Evolutionary conservation across 2,113 vertebrate species (phyloP).

Genomic region (Rhipidura dahli): DNA sequence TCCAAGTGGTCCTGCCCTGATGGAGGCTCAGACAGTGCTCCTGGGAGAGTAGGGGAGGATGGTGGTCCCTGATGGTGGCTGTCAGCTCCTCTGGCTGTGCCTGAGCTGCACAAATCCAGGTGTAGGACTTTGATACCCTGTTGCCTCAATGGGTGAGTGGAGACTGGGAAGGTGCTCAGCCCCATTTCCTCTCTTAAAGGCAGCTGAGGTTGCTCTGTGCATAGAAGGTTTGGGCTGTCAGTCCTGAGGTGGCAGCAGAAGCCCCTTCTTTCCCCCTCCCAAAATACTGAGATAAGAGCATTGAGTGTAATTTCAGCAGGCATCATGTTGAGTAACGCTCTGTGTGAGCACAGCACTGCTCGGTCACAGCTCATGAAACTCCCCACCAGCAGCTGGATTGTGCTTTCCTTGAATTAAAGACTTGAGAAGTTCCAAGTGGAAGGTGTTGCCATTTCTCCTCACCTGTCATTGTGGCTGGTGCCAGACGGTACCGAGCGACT

Average conservation of each 20-base stretch:
- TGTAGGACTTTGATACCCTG: neutral
- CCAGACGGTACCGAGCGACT: rapidly evolving
- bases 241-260: neutral
- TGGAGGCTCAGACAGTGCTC: neutral
- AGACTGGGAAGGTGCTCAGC: neutral
- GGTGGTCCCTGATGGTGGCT: neutral
- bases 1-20: neutral
- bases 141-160: neutral
- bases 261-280: neutral
- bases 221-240: neutral
- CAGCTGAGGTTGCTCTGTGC: neutral
- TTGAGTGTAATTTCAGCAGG: neutral
- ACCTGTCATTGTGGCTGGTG: neutral
- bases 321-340: neutral
- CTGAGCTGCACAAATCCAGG: neutral
- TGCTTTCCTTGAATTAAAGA: neutral
- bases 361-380: neutral
- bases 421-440: neutral
- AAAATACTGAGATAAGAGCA: neutral
- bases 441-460: neutral
- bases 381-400: neutral
- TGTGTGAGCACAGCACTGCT: neutral
- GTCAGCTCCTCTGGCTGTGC: neutral
- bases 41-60: neutral
- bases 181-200: neutral